Evolutionary conservation across 2,797 vertebrate species (phyloP), one percentile per base, ranked within the genome.

Genomic region (Labeo calbasu): DNA sequence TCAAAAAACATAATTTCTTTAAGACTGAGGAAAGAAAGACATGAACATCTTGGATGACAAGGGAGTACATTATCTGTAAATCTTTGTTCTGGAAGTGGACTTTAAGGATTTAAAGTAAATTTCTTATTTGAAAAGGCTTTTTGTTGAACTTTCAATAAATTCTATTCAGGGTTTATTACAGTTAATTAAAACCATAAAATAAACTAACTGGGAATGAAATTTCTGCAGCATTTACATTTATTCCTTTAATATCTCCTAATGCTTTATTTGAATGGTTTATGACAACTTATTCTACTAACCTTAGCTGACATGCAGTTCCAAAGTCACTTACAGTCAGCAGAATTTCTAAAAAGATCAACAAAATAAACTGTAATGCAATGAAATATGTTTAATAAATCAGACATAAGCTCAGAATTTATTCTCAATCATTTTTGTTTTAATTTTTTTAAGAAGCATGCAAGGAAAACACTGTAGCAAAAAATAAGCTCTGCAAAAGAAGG

Each of bases 401-500:
- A 69, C 21, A 17, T 3, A 2, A 11, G 5, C 46, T 23, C 48
- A 55, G 48, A 11, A 23, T 40, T 69, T 80, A 53, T 40, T 55
- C 63, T 40, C 21, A 51, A 53, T 32, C 25, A 7, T 1, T 55
- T 53, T 10, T 69, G 11, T 55, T 55, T 32, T 73, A 32, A 15
- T 76, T 75, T 55, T 46, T 77, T 77, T 19, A 79, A 69, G 32
- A 80, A 69, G 78, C 78, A 80, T 80, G 65, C 78, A 51, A 32
- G 12, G 6, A 66, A 77, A 79, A 36, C 25, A 66, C 12, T 1
- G 21, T 69, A 80, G 13, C 46, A 68, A 53, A 79, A 68, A 63
- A 66, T 32, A 68, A 53, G 46, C 77, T 68, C 46, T 36, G 77
- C 17, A 50, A 79, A 73, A 66, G 32, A 15, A 79, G 25, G 77